A percentile compares a stretch with the other conserved stretches of the same genome.
These are phyloP conservation scores for Bellardia bayeri DNA, from an alignment of 2,888 invertebrate genomes.

Conservation along the genomic window DNA sequence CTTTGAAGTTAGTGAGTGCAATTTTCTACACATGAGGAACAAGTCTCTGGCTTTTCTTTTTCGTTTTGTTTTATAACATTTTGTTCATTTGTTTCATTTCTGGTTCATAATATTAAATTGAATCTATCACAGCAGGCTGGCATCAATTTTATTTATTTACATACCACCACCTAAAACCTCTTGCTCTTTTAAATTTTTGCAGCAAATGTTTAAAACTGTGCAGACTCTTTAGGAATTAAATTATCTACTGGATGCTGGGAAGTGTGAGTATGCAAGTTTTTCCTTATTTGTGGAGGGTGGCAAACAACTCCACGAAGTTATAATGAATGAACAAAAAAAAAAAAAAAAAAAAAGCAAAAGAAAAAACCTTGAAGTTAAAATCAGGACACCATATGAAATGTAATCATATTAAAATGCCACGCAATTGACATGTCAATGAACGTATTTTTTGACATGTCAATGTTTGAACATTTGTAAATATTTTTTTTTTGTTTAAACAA, in stretches of 20 bases:
- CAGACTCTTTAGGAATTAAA: constrained; percentile 71
- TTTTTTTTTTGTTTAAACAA: constrained; percentile 8
- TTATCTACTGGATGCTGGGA: constrained; percentile 36
- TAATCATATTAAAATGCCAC: constrained; percentile 74
- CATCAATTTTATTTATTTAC: constrained; percentile 71
- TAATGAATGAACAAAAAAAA: constrained; percentile 10
- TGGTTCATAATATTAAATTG: constrained; percentile 71
- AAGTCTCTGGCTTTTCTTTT: constrained; percentile 9
- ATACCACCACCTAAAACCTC: not conserved
- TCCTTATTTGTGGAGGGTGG: constrained; percentile 5
- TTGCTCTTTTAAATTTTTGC: not conserved
- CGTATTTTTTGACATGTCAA: constrained; percentile 67
- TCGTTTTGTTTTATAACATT: constrained; percentile 14
- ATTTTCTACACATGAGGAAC: constrained; percentile 57
- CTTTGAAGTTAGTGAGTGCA: constrained; percentile 55
- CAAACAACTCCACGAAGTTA: constrained; percentile 55
- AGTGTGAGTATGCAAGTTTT: not conserved
- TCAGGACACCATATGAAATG: constrained; percentile 72
- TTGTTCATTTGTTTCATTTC: constrained; percentile 53
- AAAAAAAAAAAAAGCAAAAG: not conserved
- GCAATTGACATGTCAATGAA: constrained; percentile 73
- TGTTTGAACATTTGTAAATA: constrained; percentile 13
- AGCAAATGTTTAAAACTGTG: constrained; percentile 58
- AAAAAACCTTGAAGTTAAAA: constrained; percentile 69
- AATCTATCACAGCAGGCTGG: constrained; percentile 73